A percentile compares a stretch with the other conserved stretches of the same genome.
phyloP scores from a whole-genome alignment of 2,113 vertebrate species.

The Acrocephalus kingi region DNA sequence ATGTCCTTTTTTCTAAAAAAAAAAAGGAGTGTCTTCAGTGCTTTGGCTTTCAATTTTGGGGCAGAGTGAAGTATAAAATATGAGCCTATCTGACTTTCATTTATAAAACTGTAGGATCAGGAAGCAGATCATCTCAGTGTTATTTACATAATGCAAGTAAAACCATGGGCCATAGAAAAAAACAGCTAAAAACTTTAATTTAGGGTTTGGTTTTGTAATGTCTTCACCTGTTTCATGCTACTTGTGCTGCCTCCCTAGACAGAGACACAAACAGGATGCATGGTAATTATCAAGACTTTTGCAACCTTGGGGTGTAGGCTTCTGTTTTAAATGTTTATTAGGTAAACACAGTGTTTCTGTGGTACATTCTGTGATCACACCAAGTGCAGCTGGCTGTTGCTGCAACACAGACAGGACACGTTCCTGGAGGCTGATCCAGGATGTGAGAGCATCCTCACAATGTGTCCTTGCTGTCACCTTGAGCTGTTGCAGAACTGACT shows the following conservation, averaged over 20 bases:
- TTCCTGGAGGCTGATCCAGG: not conserved
- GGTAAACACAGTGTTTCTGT: not conserved
- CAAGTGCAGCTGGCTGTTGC: not conserved
- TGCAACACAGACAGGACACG: not conserved
- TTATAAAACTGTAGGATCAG: not conserved
- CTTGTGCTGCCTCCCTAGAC: not conserved
- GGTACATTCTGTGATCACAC: not conserved
- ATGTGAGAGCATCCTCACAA: not conserved
- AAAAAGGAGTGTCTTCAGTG: not conserved
- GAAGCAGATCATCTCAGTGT: not conserved
- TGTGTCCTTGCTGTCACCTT: not conserved
- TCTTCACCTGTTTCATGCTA: not conserved
- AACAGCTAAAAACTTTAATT: not conserved
- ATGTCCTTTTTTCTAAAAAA: not conserved
- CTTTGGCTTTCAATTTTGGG: not conserved
- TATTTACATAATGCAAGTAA: not conserved
- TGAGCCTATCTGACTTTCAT: not conserved
- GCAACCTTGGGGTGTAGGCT: conserved; percentile 26
- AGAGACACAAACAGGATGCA: conserved; percentile 36
- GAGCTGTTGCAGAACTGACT: not conserved
- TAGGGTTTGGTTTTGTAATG: not conserved
- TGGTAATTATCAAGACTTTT: conserved; percentile 26
- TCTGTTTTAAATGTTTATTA: conserved; percentile 4
- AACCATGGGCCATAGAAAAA: not conserved
- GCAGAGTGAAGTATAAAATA: not conserved